Conservation (phyloP, 2,797 vertebrate species). For the Bovichtus variegatus region DNA sequence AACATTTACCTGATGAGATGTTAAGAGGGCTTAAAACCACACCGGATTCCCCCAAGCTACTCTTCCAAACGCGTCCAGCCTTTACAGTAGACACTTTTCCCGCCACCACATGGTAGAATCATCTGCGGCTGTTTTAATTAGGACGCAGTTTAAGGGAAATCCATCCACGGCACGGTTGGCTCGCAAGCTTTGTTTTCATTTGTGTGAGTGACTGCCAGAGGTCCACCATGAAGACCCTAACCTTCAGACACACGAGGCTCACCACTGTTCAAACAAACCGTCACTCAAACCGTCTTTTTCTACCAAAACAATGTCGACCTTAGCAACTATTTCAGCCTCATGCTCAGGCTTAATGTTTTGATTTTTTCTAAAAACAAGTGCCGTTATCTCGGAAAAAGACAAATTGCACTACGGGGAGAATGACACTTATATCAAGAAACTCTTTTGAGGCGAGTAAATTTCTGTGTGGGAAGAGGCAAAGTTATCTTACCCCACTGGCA, state of each 20-base stretch:
- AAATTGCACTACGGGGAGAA: background rate
- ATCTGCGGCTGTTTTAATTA: slow-evolving; percentile 78
- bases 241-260: slow-evolving; percentile 20
- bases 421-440: background rate
- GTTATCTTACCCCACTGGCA: slow-evolving; percentile 22
- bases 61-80: slow-evolving; percentile 32
- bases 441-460: slow-evolving; percentile 3
- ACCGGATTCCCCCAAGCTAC: slow-evolving; percentile 48
- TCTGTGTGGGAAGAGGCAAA: slow-evolving; percentile 24
- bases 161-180: slow-evolving; percentile 38
- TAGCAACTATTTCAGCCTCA: background rate
- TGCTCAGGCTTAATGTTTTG: slow-evolving; percentile 24
- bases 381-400: slow-evolving; percentile 36
- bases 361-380: slow-evolving; percentile 20
- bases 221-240: slow-evolving; percentile 47
- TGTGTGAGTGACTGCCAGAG: slow-evolving; percentile 59
- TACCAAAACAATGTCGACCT: slow-evolving; percentile 8
- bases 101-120: slow-evolving; percentile 63
- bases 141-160: slow-evolving; percentile 63
- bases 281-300: slow-evolving; percentile 37
- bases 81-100: slow-evolving; percentile 42
- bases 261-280: slow-evolving; percentile 49
- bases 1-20: slow-evolving; percentile 65
- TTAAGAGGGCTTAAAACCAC: slow-evolving; percentile 56
- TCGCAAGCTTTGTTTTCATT: slow-evolving; percentile 60